phyloP scores from a whole-genome alignment of 2,113 vertebrate species.

The Tachycineta bicolor region DNA sequence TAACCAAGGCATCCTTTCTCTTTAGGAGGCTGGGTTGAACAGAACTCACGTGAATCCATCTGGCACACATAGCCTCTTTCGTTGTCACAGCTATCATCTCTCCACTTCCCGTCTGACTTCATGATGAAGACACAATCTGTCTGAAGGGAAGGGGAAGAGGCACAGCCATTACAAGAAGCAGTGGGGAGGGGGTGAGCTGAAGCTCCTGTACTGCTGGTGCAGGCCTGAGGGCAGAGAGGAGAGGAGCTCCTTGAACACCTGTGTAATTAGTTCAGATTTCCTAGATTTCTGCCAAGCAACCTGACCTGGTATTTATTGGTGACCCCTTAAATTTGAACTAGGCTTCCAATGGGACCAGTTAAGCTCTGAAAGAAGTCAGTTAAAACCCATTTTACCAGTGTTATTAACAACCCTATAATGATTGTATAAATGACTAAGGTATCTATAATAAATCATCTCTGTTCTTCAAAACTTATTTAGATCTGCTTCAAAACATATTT shows the following conservation, averaged over 20 bases:
- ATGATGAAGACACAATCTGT: conserved; percentile 81
- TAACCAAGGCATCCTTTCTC: background rate
- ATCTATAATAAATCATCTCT: background rate
- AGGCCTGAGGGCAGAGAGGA: background rate
- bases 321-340: background rate
- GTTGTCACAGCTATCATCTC: conserved; percentile 75
- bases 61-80: conserved; percentile 80
- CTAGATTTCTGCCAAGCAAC: background rate
- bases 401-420: background rate
- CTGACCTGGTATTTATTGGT: background rate
- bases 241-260: background rate
- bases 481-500: background rate
- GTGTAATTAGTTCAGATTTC: background rate
- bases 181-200: background rate
- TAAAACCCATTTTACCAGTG: background rate
- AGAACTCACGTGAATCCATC: conserved; percentile 74
- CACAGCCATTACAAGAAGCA: background rate
- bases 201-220: background rate
- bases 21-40: background rate
- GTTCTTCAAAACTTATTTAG: background rate
- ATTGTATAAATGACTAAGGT: background rate
- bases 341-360: background rate
- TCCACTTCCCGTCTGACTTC: conserved; percentile 77
- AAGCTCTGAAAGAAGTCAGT: background rate
- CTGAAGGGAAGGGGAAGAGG: background rate